A percentile compares a stretch with the other conserved stretches of the same genome.
These are phyloP conservation scores for Mesorhabditis belari DNA, from an alignment of 2,888 invertebrate genomes.

Conservation along the genomic window DNA sequence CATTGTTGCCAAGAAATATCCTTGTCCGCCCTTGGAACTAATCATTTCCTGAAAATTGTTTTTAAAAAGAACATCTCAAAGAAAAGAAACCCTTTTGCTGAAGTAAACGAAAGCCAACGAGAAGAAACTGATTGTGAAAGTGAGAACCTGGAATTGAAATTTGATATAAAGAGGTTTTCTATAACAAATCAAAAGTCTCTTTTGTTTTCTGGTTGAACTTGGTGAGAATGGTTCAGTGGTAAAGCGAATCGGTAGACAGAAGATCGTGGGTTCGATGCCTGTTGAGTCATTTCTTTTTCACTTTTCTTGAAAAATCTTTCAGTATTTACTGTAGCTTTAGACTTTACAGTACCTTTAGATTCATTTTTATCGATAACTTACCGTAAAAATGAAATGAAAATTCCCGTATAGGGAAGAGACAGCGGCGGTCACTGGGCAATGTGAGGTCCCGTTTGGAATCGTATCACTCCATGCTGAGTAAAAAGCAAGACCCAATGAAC, in stretches of 20 bases:
- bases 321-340: too few species aligned
- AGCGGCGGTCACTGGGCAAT: not conserved
- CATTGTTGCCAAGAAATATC: not conserved
- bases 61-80: not conserved
- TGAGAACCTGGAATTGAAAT: too few species aligned
- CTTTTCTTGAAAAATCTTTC: not conserved
- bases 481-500: not conserved
- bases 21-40: not conserved
- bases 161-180: too few species aligned
- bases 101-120: not conserved
- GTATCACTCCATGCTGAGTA: not conserved
- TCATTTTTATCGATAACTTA: too few species aligned
- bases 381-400: not conserved
- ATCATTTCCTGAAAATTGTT: not conserved
- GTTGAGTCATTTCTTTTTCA: too few species aligned
- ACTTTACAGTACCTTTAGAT: too few species aligned
- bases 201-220: not conserved
- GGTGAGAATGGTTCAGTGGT: not conserved
- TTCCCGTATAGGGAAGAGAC: not conserved
- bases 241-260: too few species aligned
- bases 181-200: too few species aligned
- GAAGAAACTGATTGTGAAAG: not conserved
- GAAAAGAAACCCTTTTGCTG: not conserved
- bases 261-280: too few species aligned
- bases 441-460: not conserved